These are phyloP conservation scores for Flexamia atlantica DNA, from an alignment of 2,888 invertebrate genomes.

Conservation along the genomic window DNA sequence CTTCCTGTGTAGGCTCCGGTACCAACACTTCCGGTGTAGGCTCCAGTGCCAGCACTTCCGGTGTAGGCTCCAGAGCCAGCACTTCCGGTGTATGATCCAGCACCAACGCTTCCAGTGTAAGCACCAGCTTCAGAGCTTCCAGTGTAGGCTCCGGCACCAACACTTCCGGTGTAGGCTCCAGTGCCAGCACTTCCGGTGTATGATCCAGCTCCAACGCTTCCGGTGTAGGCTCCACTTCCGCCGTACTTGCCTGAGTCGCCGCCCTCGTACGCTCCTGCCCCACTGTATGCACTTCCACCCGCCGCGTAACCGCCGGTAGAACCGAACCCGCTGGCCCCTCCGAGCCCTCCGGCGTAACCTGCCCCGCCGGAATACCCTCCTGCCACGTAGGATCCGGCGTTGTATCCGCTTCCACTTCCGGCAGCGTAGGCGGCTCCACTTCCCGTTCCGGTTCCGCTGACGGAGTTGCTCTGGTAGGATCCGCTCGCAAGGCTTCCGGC, in stretches of 20 bases:
- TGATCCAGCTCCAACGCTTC: constrained; percentile 37
- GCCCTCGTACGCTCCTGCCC: neutral
- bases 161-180: constrained; percentile 13
- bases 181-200: neutral
- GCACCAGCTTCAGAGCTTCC: neutral
- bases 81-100: constrained; percentile 55
- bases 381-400: constrained; percentile 2
- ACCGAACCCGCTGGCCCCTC: neutral
- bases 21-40: constrained; percentile 45
- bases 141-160: neutral
- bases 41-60: constrained; percentile 39
- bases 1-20: neutral
- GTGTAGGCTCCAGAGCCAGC: constrained; percentile 57
- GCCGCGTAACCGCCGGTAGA: neutral
- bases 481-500: constrained; percentile 28
- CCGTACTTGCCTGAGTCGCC: neutral
- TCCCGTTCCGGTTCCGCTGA: constrained; percentile 23
- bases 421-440: constrained; percentile 54
- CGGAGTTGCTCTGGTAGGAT: constrained; percentile 42
- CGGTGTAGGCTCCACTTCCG: constrained; percentile 38
- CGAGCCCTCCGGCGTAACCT: constrained; percentile 33
- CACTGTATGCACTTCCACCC: constrained; percentile 18
- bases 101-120: constrained; percentile 32
- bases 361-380: constrained; percentile 21
- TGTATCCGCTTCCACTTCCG: constrained; percentile 35